A percentile compares a stretch with the other conserved stretches of the same genome.
Evolutionary conservation across 2,113 vertebrate genomes (phyloP).

Genomic region (Plecotus auritus): DNA sequence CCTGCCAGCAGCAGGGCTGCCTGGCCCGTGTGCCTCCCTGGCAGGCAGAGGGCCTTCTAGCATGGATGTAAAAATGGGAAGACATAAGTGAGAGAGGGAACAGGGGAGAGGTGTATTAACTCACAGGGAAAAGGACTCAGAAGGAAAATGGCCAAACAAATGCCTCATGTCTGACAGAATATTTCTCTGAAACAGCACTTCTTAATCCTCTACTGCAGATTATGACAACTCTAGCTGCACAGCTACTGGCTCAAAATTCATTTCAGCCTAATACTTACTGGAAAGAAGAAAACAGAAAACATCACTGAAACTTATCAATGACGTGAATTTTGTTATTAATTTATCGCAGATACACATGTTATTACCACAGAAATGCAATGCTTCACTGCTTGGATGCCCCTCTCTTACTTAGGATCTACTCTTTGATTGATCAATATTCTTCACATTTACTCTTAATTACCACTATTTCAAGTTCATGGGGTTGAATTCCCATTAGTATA

Average conservation of each 20-base stretch:
- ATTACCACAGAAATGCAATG: not conserved
- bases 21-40: conserved; percentile 85
- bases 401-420: not conserved
- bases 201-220: not conserved
- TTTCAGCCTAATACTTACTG: not conserved
- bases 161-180: accelerated
- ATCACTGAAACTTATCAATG: not conserved
- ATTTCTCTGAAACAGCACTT: not conserved
- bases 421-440: not conserved
- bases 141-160: not conserved
- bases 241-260: not conserved
- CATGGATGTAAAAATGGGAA: conserved; percentile 69
- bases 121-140: not conserved
- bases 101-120: not conserved
- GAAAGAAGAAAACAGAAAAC: not conserved
- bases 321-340: not conserved
- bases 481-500: not conserved
- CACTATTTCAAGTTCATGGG: not conserved
- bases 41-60: conserved; percentile 83
- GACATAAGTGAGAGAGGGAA: conserved; percentile 62
- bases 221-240: not conserved
- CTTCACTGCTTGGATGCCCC: not conserved
- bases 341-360: not conserved
- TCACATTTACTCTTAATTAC: not conserved
- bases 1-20: conserved; percentile 83